A percentile compares a stretch with the other conserved stretches of the same genome.
Conservation (phyloP, 2,888 invertebrate species). For the Parochlus steinenii region DNA sequence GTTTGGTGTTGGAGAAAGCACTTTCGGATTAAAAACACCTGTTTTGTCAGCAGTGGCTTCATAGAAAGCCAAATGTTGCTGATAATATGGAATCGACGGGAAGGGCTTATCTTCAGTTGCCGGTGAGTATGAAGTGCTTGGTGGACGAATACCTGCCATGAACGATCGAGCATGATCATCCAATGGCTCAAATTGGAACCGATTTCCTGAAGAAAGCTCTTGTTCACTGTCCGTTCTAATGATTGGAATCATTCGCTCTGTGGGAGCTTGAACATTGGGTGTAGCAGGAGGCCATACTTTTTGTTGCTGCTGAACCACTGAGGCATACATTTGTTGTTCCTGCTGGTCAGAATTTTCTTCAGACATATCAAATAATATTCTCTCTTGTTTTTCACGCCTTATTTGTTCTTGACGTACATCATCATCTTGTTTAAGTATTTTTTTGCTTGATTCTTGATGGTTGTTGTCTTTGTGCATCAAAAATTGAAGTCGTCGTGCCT, state of each 20-base stretch:
- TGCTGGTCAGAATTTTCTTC: too few relatives aligned
- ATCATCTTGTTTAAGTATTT: constrained; percentile 1
- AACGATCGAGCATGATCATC: constrained; percentile 30
- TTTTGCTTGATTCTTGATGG: constrained; percentile 5
- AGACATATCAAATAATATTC: constrained; percentile 4
- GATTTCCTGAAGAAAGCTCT: constrained; percentile 1
- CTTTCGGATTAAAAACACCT: constrained; percentile 41
- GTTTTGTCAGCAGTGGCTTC: constrained; percentile 42
- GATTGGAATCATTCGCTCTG: constrained; percentile 2
- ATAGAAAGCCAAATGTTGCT: constrained; percentile 56
- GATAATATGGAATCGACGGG: constrained; percentile 60
- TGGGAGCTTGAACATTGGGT: constrained; percentile 1
- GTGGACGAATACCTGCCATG: constrained; percentile 11
- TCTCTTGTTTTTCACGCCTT: background rate
- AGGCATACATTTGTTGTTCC: background rate
- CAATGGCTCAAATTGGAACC: constrained; percentile 33
- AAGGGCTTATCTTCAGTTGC: constrained; percentile 37
- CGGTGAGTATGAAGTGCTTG: constrained; percentile 11
- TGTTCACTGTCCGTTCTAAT: constrained; percentile 10
- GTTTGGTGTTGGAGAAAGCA: constrained; percentile 46
- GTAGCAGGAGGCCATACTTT: constrained; percentile 4
- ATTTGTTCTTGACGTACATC: constrained; percentile 7
- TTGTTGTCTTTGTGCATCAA: too few relatives aligned
- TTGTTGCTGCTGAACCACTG: constrained; percentile 5
- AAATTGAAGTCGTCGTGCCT: constrained; percentile 4